Conservation (phyloP, 2,797 vertebrate species). For the Tokudaia tokunoshimensis region DNA sequence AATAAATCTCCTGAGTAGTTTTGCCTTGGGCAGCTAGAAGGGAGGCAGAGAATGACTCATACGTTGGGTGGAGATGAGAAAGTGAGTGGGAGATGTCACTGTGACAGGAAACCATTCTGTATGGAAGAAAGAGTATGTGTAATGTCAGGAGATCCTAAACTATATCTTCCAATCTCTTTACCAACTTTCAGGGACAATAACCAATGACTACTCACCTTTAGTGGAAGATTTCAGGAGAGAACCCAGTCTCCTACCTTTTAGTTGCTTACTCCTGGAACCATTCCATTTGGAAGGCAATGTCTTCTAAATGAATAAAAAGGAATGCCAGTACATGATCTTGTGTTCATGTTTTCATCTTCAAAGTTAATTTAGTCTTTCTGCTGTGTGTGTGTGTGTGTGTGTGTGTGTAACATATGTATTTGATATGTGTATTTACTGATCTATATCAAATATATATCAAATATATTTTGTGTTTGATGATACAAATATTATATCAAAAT, state of each 20-base stretch:
- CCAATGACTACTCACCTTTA: not conserved
- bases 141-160: not conserved
- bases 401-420: not conserved
- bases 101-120: not conserved
- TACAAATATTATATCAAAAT: not conserved
- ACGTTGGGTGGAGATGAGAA: not conserved
- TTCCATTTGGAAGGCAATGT: not conserved
- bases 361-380: not conserved
- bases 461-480: not conserved
- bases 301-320: slow-evolving; percentile 15
- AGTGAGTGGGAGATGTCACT: not conserved
- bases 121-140: not conserved
- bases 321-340: not conserved
- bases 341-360: not conserved
- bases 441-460: too few relatives aligned
- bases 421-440: too few relatives aligned
- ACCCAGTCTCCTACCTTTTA: not conserved
- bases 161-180: not conserved
- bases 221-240: not conserved
- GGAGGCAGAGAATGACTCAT: not conserved
- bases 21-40: not conserved
- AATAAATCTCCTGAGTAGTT: not conserved
- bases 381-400: not conserved
- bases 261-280: not conserved
- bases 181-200: not conserved